A percentile compares a stretch with the other conserved stretches of the same genome.
phyloP scores from a whole-genome alignment of 2,113 vertebrate genomes.

The Corythornis vintsioides region DNA sequence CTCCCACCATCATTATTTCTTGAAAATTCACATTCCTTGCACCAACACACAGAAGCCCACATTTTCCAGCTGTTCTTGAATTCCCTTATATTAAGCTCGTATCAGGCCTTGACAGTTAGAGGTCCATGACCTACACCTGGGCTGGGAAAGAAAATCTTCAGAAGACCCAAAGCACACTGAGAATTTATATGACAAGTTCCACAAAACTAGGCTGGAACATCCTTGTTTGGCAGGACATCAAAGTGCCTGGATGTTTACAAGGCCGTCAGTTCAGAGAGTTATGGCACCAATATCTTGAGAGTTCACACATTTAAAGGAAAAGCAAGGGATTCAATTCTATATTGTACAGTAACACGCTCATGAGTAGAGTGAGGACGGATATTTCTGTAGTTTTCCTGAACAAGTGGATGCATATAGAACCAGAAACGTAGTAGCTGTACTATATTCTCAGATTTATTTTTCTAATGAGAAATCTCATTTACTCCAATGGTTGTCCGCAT shows the following conservation, averaged over 20 bases:
- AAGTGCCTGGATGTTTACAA: neutral
- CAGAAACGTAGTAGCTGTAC: neutral
- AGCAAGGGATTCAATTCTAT: neutral
- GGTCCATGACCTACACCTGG: neutral
- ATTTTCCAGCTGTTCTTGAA: constrained; percentile 40
- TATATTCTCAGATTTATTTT: neutral
- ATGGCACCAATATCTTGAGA: neutral
- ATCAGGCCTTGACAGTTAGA: neutral
- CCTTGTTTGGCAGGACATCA: neutral
- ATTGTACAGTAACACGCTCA: neutral
- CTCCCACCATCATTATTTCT: constrained; percentile 42
- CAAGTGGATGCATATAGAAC: neutral
- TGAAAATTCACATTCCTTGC: constrained; percentile 53
- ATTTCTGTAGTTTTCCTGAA: neutral
- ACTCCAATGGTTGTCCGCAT: neutral
- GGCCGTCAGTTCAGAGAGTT: rapidly evolving
- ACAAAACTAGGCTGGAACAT: neutral
- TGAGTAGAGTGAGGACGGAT: neutral
- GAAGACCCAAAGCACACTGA: neutral
- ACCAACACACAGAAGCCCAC: constrained; percentile 26
- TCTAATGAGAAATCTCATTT: neutral
- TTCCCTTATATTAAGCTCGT: neutral
- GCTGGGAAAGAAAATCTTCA: neutral
- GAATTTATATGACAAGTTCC: neutral
- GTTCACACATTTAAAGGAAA: neutral